Conservation (phyloP, 2,113 vertebrate genomes). For the Atrichornis clamosus region DNA sequence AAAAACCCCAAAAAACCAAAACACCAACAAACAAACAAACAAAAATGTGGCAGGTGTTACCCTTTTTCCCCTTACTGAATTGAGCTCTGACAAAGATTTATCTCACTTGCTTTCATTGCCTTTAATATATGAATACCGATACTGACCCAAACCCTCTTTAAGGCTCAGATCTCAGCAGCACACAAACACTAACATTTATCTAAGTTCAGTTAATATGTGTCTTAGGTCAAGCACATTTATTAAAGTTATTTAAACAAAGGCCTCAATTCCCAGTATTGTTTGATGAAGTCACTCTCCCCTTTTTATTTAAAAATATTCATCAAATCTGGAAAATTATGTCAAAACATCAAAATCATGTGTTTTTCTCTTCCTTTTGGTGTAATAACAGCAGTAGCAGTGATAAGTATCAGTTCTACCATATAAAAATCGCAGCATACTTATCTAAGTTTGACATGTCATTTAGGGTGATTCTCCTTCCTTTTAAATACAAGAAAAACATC, state of each 20-base stretch:
- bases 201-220: rapidly evolving
- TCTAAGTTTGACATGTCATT: neutral
- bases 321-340: neutral
- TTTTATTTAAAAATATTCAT: neutral
- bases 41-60: neutral
- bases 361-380: neutral
- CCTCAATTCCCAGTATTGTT: neutral
- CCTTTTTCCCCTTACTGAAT: neutral
- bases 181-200: neutral
- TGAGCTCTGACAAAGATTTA: neutral
- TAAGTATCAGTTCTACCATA: neutral
- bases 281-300: neutral
- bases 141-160: neutral
- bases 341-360: neutral
- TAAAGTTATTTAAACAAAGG: neutral
- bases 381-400: neutral
- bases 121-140: neutral
- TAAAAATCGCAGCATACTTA: neutral
- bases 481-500: neutral
- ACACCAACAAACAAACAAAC: no score
- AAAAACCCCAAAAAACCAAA: no score
- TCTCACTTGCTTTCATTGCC: neutral
- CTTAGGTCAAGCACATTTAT: rapidly evolving
- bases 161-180: neutral
- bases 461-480: neutral